Conservation (phyloP, 2,113 vertebrate genomes). For the Murina feae region DNA sequence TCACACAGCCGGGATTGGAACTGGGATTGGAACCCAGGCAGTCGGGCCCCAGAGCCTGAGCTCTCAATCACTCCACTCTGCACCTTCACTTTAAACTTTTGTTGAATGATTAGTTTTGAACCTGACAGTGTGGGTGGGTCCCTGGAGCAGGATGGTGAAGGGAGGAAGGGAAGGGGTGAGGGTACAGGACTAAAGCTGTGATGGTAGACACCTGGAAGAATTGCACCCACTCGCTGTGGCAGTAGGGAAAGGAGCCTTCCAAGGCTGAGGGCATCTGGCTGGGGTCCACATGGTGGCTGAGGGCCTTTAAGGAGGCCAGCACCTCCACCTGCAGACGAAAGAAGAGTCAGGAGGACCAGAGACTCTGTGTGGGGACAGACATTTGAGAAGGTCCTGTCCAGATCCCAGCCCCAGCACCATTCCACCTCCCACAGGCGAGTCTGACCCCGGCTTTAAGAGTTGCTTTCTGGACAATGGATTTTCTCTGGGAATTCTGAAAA, state of each 20-base stretch:
- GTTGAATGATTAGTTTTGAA: neutral
- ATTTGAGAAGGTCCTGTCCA: neutral
- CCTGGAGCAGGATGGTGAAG: neutral
- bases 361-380: neutral
- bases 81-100: neutral
- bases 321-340: slow-evolving; percentile 83
- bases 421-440: neutral
- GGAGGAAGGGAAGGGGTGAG: neutral
- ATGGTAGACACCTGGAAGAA: slow-evolving; percentile 89
- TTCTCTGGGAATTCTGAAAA: neutral
- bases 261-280: slow-evolving; percentile 88
- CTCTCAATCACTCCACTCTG: neutral
- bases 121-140: neutral
- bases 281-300: slow-evolving; percentile 87
- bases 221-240: slow-evolving; percentile 92
- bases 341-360: neutral
- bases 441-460: neutral
- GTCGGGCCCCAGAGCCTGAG: neutral
- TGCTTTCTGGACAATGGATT: neutral
- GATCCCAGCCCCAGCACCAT: neutral
- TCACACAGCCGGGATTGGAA: slow-evolving; percentile 37
- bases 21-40: neutral
- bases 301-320: slow-evolving; percentile 86
- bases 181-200: rapidly evolving
- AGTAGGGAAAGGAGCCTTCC: slow-evolving; percentile 89